A percentile compares a stretch with the other conserved stretches of the same genome.
phyloP scores from a whole-genome alignment of 2,797 vertebrate species.

The Gobionotothen gibberifrons region DNA sequence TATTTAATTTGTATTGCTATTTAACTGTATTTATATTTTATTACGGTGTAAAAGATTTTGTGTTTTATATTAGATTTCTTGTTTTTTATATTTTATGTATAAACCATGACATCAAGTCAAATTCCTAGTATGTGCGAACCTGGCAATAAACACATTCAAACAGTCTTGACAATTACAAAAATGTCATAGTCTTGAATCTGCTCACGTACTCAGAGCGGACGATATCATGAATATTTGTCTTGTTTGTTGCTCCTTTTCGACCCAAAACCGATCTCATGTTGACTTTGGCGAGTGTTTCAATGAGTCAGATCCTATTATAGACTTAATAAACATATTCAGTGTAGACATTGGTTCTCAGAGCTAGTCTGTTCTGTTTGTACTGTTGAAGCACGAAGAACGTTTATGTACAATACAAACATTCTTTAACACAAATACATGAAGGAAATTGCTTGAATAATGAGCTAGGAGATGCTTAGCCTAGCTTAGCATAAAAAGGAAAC shows the following conservation, averaged over 20 bases:
- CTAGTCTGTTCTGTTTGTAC: not conserved
- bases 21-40: no score
- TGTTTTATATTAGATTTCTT: no score
- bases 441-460: not conserved
- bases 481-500: not conserved
- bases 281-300: not conserved
- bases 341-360: conserved; percentile 4
- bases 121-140: no score
- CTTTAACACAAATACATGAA: not conserved
- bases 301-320: not conserved
- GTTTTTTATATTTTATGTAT: no score
- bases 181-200: no score
- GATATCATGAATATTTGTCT: no score
- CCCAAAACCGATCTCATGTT: conserved; percentile 2
- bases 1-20: no score
- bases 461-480: not conserved
- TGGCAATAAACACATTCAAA: no score
- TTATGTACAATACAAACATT: not conserved
- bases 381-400: not conserved
- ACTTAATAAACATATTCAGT: not conserved
- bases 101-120: no score
- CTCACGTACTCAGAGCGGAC: no score
- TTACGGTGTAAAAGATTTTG: no score
- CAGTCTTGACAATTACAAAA: no score
- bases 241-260: conserved; percentile 5